These are phyloP conservation scores for Elegia similella DNA, from an alignment of 2,888 invertebrate species.

Conservation along the genomic window DNA sequence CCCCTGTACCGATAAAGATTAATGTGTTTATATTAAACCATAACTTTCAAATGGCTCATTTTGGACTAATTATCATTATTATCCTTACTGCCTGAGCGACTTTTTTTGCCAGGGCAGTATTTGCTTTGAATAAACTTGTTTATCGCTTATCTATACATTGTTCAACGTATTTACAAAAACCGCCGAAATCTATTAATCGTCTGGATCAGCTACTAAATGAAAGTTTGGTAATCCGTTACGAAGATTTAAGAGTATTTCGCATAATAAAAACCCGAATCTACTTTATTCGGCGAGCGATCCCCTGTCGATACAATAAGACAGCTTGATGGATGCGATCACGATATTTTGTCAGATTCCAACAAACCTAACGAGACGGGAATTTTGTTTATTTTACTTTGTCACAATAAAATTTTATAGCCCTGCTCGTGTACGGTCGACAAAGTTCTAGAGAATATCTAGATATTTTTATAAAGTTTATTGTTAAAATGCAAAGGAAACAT, in stretches of 20 bases:
- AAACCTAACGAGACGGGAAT: slow-evolving; percentile 51
- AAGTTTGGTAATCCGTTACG: slow-evolving; percentile 45
- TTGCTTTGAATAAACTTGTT: too few species aligned
- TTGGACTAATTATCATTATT: too few species aligned
- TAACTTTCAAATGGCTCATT: too few species aligned
- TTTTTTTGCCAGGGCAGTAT: too few species aligned
- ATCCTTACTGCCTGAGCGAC: too few species aligned
- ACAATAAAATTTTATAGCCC: slow-evolving; percentile 30
- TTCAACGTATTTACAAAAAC: too few species aligned
- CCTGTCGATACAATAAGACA: slow-evolving; percentile 65
- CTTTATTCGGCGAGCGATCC: slow-evolving; percentile 48
- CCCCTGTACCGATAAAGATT: too few species aligned
- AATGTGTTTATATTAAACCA: too few species aligned
- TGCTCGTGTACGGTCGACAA: not conserved
- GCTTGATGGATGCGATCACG: slow-evolving; percentile 68
- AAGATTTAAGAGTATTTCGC: slow-evolving; percentile 53
- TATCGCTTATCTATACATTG: too few species aligned
- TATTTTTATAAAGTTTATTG: too few species aligned
- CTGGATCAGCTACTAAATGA: slow-evolving; percentile 22
- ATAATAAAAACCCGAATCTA: slow-evolving; percentile 51
- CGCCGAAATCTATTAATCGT: not conserved
- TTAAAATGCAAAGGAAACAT: too few species aligned
- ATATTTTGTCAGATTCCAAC: slow-evolving; percentile 57
- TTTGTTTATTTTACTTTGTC: slow-evolving; percentile 48
- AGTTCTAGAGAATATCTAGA: not conserved